phyloP scores from a whole-genome alignment of 2,113 vertebrate genomes.

The Phalacrocorax carbo region DNA sequence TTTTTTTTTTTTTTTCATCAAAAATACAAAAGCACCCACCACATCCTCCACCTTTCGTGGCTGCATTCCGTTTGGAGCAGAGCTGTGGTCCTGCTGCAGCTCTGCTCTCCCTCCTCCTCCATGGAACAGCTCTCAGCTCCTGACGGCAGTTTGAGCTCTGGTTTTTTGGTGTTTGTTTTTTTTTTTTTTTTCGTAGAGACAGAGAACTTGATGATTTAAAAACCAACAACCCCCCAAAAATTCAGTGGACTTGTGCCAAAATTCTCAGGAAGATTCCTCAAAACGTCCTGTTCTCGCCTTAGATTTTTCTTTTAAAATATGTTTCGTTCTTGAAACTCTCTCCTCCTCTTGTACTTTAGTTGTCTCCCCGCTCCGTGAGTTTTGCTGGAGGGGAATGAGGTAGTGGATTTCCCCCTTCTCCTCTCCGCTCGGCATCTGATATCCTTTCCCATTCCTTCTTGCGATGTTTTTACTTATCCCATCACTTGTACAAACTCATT shows the following conservation, averaged over 20 bases:
- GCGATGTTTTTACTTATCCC: neutral
- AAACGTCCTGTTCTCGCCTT: neutral
- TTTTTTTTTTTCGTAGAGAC: neutral
- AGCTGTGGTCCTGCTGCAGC: neutral
- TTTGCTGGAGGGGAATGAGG: constrained; percentile 38
- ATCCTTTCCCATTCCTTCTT: neutral
- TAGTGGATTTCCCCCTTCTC: constrained; percentile 46
- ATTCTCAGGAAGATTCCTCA: neutral
- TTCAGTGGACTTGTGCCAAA: neutral
- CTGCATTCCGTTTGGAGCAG: neutral
- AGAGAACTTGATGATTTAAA: constrained; percentile 20
- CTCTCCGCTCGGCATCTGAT: neutral
- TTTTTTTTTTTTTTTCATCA: constrained; percentile 14
- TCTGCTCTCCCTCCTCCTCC: neutral
- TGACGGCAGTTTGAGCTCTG: constrained; percentile 53
- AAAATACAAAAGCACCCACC: constrained; percentile 72
- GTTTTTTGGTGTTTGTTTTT: neutral
- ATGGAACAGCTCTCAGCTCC: constrained; percentile 9
- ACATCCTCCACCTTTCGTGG: neutral
- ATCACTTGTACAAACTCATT: neutral
- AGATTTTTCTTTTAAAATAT: neutral
- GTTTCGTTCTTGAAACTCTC: neutral
- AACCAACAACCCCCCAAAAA: constrained; percentile 20
- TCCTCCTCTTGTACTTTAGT: neutral
- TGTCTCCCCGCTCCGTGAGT: constrained; percentile 24